A percentile compares a stretch with the other conserved stretches of the same genome.
phyloP scores from a whole-genome alignment of 2,888 invertebrate genomes.

The Leucophenga montana region DNA sequence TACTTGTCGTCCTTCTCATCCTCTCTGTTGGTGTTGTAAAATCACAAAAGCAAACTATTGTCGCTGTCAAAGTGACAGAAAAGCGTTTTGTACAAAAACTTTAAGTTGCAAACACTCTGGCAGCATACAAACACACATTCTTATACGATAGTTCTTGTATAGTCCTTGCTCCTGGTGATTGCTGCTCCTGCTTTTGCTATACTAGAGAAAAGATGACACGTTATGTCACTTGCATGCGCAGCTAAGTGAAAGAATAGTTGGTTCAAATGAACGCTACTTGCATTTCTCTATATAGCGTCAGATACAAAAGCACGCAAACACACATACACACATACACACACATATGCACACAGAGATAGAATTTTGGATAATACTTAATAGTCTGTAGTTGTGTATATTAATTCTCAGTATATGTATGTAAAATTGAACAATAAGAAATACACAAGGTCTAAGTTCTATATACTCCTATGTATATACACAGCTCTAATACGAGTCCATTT shows the following conservation, averaged over 20 bases:
- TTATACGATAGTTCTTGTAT: neutral
- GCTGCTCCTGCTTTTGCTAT: neutral
- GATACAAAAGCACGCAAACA: slow-evolving; percentile 7
- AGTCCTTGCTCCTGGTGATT: neutral
- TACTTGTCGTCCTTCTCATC: slow-evolving; percentile 24
- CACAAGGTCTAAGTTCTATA: too few relatives aligned
- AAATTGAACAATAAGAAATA: too few relatives aligned
- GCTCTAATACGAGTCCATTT: too few relatives aligned
- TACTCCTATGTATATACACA: too few relatives aligned
- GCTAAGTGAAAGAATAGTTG: slow-evolving; percentile 15
- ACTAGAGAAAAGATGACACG: slow-evolving; percentile 45
- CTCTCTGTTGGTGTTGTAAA: slow-evolving; percentile 29
- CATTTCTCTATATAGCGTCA: neutral
- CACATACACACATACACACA: neutral
- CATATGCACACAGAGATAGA: neutral
- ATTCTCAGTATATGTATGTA: too few relatives aligned
- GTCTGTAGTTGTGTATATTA: too few relatives aligned
- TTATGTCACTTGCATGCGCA: slow-evolving; percentile 55
- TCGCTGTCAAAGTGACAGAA: slow-evolving; percentile 61
- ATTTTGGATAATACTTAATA: too few relatives aligned
- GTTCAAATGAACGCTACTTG: slow-evolving; percentile 16
- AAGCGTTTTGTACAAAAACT: slow-evolving; percentile 52
- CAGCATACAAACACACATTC: neutral
- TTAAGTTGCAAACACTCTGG: slow-evolving; percentile 53
- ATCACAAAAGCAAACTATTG: slow-evolving; percentile 48